Evolutionary conservation across 2,797 vertebrate genomes (phyloP).

Genomic region (Peromyscus nudipes): DNA sequence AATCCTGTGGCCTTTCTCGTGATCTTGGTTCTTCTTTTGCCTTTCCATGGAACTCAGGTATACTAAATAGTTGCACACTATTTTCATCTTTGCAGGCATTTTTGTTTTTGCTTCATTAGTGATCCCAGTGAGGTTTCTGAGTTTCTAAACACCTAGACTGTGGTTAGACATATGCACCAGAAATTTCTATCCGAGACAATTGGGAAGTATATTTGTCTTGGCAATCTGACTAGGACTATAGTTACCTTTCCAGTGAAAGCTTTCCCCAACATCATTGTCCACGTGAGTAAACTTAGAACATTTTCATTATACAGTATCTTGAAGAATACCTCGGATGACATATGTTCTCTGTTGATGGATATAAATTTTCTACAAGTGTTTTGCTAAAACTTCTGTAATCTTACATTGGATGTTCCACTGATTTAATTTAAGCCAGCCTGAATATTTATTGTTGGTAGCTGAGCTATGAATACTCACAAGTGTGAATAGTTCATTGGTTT

Average conservation of each 20-base stretch:
- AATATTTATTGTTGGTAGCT: background rate
- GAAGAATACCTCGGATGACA: background rate
- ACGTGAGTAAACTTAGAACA: background rate
- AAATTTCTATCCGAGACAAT: conserved; percentile 1
- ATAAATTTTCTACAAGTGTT: conserved; percentile 1
- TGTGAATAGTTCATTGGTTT: conserved; percentile 16
- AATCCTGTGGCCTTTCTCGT: background rate
- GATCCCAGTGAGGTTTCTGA: background rate
- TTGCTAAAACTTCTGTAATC: background rate
- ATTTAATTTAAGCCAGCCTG: background rate
- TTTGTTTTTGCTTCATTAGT: background rate
- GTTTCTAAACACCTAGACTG: background rate
- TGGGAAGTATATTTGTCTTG: background rate
- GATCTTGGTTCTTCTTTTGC: background rate
- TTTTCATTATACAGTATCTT: background rate
- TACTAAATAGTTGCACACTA: conserved; percentile 24
- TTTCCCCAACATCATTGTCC: background rate
- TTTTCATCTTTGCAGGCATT: conserved; percentile 21
- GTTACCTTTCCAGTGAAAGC: background rate
- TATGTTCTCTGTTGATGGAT: background rate
- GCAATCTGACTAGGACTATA: background rate
- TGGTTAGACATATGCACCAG: background rate
- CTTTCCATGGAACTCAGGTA: background rate
- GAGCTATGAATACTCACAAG: conserved; percentile 1
- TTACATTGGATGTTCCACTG: conserved; percentile 38